Evolutionary conservation across 2,797 vertebrate species (phyloP).

Genomic region (Oryzias dopingdopingensis): DNA sequence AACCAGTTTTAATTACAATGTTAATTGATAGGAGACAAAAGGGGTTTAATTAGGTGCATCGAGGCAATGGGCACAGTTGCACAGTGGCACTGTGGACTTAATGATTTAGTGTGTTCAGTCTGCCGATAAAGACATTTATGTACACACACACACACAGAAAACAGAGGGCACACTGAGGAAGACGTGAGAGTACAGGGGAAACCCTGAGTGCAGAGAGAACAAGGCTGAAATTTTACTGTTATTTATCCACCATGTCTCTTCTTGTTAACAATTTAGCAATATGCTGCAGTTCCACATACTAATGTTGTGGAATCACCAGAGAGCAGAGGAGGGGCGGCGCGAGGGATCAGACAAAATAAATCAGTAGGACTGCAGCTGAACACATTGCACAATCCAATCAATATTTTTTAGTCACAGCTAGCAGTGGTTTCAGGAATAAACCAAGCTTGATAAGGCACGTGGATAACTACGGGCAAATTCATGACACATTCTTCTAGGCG

Average conservation of each 20-base stretch:
- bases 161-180: slow-evolving; percentile 37
- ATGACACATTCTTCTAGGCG: slow-evolving; percentile 18
- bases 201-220: slow-evolving; percentile 37
- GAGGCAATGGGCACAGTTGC: slow-evolving; percentile 90
- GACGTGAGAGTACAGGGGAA: slow-evolving; percentile 41
- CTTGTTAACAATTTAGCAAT: slow-evolving; percentile 49
- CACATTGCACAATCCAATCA: slow-evolving; percentile 72
- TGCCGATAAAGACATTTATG: slow-evolving; percentile 44
- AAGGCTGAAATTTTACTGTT: slow-evolving; percentile 48
- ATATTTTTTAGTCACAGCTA: slow-evolving; percentile 68
- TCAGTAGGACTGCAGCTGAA: slow-evolving; percentile 56
- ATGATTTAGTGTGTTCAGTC: slow-evolving; percentile 78
- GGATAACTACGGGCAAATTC: slow-evolving; percentile 37
- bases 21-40: slow-evolving; percentile 97
- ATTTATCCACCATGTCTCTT: slow-evolving; percentile 47
- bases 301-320: slow-evolving; percentile 38
- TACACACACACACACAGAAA: slow-evolving; percentile 19
- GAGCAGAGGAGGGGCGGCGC: slow-evolving; percentile 43
- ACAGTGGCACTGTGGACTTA: slow-evolving; percentile 89
- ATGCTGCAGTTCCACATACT: slow-evolving; percentile 44
- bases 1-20: slow-evolving; percentile 90
- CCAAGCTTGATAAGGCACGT: slow-evolving; percentile 50
- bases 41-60: slow-evolving; percentile 92
- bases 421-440: slow-evolving; percentile 63
- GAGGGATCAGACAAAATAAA: slow-evolving; percentile 41